Evolutionary conservation across 1,140 invertebrate species (phyloP), one percentile per base, ranked within the genome.

Genomic region (Drosophila pallidifrons): DNA sequence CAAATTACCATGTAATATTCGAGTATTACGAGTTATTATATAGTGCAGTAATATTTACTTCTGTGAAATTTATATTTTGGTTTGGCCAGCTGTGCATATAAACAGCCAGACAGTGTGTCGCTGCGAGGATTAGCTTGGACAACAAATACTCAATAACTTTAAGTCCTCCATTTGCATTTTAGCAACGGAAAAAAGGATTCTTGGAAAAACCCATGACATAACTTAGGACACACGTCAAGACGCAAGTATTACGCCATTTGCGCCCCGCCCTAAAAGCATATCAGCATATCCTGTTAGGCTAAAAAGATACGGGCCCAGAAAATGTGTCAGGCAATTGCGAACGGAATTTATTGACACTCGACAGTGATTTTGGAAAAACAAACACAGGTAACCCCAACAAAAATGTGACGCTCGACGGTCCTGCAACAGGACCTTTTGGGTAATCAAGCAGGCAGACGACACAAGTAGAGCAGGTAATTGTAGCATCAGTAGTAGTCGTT

Each of bases 1-100:
- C 67, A 69, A 88, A 88, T 89, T 75, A 77, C 80, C 85, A 88
- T 88, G 83, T 88, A 88, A 88, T 88, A 83, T 73, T 75, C 58
- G 15, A 51, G 80, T 46, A 81, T 88, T 88, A 88, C 79, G 69
- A 47, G 46, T 57, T 83, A 72, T 76, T 75, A 83, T 64, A 72
- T 54, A 38, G 5, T n/a, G 8, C 8, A 45, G 30, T 64, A 63
- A 35, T 69, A 45, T 78, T 88, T 74, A 70, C 77, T 88, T 88
- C 85, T 63, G 45, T 16, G 65, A 87, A 89, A 70, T 77, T 75
- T 25, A 70, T 32, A 67, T 35, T 83, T 51, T 82, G 77, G 65
- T 60, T 20, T 25, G 32, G 6, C 15, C 80, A 82, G 80, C 25
- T 81, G 76, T 68, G 76, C 64, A 20, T 41, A 8, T 10, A 38